Evolutionary conservation across 2,888 invertebrate genomes (phyloP), one percentile per base, ranked within the genome.

Genomic region (Cheilosia impressa): DNA sequence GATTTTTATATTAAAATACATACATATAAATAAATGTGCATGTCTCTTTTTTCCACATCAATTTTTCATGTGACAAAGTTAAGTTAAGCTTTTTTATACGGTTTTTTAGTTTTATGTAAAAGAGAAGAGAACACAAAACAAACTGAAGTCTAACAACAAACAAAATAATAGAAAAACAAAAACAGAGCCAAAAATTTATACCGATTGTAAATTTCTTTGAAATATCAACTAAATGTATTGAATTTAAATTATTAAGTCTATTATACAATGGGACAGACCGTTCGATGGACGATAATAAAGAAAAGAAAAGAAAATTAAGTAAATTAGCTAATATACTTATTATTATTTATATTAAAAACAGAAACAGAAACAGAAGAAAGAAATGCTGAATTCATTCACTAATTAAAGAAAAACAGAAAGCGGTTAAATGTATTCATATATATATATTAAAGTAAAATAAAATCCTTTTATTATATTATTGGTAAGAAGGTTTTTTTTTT

Each of bases 401-500:
- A 80, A 71, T 66, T 80, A 60, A 66, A 84, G 27, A 47, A 69
- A 43, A 68, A 57, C 41, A 47, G 38, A 68, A 53, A 68, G 22
- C 78, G 75, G 76, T 85, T 80, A 71, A 69, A 81, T 81, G 85
- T 85, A 85, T 85, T 85, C 38, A 38, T 80, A 81, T 85, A 85
- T 85, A 85, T 80, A 71, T 84, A 75, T 80, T 81, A 81, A 80
- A 85, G 53, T 85, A 85, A 81, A 85, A 85, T 85, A 85, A 85
- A 85, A 81, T 85, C 71, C 63, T 85, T 85, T 85, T 84, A 84
- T 84, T 84, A 84, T 85, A 85, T 76, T 79, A 83, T 83, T 83
- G 79, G 83, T 83, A 77, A 63, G 69, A 24, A 15, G 0, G 13
- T 24, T 68, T 15, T 69, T 72, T 47, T 13, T 27, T 27, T 27